phyloP scores from a whole-genome alignment of 2,888 invertebrate species.

The Temnothorax ravouxi region DNA sequence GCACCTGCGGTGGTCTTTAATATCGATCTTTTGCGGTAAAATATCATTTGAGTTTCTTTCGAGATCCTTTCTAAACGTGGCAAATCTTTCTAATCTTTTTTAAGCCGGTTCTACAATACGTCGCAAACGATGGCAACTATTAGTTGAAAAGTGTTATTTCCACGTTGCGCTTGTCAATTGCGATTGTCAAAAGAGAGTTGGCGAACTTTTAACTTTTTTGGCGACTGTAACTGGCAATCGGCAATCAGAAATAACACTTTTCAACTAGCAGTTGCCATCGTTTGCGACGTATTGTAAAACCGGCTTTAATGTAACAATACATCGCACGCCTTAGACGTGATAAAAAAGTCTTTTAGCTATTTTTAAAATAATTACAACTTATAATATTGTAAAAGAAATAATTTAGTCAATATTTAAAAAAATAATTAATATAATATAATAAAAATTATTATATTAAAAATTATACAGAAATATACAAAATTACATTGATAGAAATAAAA shows the following conservation, averaged over 20 bases:
- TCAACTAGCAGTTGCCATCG: too few relatives aligned
- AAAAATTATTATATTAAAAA: not conserved
- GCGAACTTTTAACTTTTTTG: too few relatives aligned
- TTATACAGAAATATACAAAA: not conserved
- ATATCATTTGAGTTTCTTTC: constrained; percentile 22
- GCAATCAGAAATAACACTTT: too few relatives aligned
- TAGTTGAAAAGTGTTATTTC: too few relatives aligned
- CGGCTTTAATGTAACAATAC: too few relatives aligned
- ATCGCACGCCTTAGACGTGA: not conserved
- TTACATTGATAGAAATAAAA: not conserved
- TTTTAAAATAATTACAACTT: not conserved
- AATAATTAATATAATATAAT: not conserved
- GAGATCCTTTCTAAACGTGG: constrained; percentile 4
- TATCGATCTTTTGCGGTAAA: constrained; percentile 17
- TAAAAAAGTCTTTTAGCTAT: not conserved
- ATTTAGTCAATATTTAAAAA: not conserved
- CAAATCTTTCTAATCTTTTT: not conserved
- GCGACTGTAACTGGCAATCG: too few relatives aligned
- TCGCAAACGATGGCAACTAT: too few relatives aligned
- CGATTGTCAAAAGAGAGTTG: too few relatives aligned
- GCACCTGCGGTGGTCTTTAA: constrained; percentile 34
- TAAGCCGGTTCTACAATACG: not conserved
- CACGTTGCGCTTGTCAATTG: too few relatives aligned
- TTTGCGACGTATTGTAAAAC: too few relatives aligned
- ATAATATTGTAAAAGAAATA: not conserved